A percentile compares a stretch with the other conserved stretches of the same genome.
phyloP scores from a whole-genome alignment of 2,797 vertebrate genomes.

The Tinamus major region DNA sequence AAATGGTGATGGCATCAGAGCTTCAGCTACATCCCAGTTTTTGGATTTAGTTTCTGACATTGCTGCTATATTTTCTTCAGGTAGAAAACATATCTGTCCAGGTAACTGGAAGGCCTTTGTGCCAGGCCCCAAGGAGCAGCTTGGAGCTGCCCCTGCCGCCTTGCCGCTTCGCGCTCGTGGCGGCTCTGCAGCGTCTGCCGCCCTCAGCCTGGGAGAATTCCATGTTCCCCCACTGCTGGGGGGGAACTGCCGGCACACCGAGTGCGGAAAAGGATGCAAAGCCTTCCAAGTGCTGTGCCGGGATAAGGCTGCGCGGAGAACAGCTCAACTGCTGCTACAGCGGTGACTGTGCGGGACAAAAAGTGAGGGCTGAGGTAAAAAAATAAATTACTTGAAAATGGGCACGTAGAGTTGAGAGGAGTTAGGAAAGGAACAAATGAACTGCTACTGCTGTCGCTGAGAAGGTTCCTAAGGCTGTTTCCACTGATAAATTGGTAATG shows the following conservation, averaged over 20 bases:
- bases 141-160: background rate
- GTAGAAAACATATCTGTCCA: background rate
- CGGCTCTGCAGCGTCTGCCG: background rate
- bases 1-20: background rate
- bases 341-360: background rate
- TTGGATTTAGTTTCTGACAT: background rate
- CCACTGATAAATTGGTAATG: background rate
- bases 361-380: background rate
- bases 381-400: background rate
- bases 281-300: background rate
- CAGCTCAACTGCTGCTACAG: background rate
- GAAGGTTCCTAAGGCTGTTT: background rate
- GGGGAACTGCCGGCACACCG: background rate
- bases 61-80: background rate
- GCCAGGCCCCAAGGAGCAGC: background rate
- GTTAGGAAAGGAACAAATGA: background rate
- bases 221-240: background rate
- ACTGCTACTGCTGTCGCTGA: accelerated
- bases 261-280: accelerated
- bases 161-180: background rate
- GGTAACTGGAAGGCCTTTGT: background rate
- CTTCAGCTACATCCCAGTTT: background rate
- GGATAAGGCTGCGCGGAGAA: background rate
- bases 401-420: background rate
- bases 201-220: too few relatives aligned